These are phyloP conservation scores for Botrylloides violaceus DNA, from an alignment of 23 tunicate species.

Conservation along the genomic window DNA sequence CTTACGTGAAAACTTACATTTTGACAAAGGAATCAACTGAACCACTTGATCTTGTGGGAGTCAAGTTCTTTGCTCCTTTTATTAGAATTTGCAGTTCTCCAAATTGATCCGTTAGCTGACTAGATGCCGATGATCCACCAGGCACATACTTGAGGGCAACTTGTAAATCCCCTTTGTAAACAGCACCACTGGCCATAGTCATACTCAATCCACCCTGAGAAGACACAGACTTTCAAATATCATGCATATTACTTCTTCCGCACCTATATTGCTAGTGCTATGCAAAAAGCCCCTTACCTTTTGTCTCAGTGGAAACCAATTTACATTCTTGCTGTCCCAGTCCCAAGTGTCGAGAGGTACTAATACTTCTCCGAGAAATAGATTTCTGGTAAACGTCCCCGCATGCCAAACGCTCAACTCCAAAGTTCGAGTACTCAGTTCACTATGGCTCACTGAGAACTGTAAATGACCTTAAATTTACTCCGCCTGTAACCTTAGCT, in stretches of 20 bases:
- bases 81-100: constrained; percentile 44
- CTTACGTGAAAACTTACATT: constrained; percentile 12
- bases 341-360: constrained; percentile 48
- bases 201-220: constrained; percentile 25
- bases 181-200: constrained; percentile 3
- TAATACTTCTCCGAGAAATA: constrained; percentile 45
- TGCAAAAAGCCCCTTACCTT: background rate
- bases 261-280: too few relatives aligned
- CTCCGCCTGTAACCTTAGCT: background rate
- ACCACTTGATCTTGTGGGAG: constrained; percentile 24
- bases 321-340: constrained; percentile 31
- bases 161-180: constrained; percentile 36
- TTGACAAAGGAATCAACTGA: constrained; percentile 45
- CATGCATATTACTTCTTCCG: too few relatives aligned
- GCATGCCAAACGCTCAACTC: constrained; percentile 61
- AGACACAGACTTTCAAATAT: too few relatives aligned
- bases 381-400: constrained; percentile 46
- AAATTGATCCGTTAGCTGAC: constrained; percentile 3
- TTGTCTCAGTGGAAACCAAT: constrained; percentile 51
- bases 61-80: constrained; percentile 43
- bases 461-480: constrained; percentile 7
- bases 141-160: constrained; percentile 23
- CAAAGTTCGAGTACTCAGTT: constrained; percentile 37
- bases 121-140: constrained; percentile 9
- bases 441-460: constrained; percentile 45